Evolutionary conservation across 2,888 invertebrate genomes (phyloP).

Genomic region (Leptopilina syphax): DNA sequence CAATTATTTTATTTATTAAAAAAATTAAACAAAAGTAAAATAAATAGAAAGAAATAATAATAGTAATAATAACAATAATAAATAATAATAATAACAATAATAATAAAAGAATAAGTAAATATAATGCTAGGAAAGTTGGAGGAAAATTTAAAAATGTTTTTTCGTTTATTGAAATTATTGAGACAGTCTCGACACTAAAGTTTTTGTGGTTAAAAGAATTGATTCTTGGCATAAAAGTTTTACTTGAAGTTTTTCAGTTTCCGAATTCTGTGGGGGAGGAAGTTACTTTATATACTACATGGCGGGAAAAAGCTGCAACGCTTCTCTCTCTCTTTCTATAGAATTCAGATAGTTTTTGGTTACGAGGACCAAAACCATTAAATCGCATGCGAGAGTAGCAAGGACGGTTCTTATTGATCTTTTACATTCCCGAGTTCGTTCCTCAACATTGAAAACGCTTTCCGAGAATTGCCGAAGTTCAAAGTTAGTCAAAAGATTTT

Average conservation of each 20-base stretch:
- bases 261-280: neutral
- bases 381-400: slow-evolving; percentile 32
- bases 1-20: no score
- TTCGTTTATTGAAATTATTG: no score
- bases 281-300: neutral
- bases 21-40: no score
- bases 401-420: slow-evolving; percentile 35
- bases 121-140: no score
- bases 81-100: no score
- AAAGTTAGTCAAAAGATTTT: slow-evolving; percentile 16
- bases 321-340: no score
- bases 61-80: no score
- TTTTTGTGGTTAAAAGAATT: neutral
- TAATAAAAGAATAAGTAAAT: no score
- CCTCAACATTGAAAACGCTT: slow-evolving; percentile 21
- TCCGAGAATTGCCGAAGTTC: slow-evolving; percentile 35
- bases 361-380: slow-evolving; percentile 20
- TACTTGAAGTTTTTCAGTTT: slow-evolving; percentile 19
- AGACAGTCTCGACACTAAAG: no score
- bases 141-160: no score
- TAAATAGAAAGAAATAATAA: no score
- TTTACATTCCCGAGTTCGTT: slow-evolving; percentile 28
- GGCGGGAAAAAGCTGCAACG: neutral
- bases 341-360: slow-evolving; percentile 28
- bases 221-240: slow-evolving; percentile 5